phyloP scores from a whole-genome alignment of 1,140 invertebrate species.

The Pseudomyrmex concolor region DNA sequence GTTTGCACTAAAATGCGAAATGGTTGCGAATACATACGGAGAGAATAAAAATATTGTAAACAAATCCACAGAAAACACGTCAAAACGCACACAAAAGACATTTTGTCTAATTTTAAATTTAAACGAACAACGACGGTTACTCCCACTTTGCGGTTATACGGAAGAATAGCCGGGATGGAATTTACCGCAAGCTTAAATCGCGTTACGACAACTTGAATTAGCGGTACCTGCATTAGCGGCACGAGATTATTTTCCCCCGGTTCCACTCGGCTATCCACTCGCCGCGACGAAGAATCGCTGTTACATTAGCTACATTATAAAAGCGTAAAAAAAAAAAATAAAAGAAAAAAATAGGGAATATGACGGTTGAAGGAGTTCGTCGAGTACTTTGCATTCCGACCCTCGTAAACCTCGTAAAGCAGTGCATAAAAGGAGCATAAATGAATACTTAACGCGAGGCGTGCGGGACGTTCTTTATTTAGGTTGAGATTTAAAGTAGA shows the following conservation, averaged over 20 bases:
- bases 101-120: background rate
- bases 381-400: conserved; percentile 62
- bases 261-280: conserved; percentile 46
- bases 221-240: conserved; percentile 53
- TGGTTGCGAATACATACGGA: no score
- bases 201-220: conserved; percentile 57
- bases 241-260: conserved; percentile 54
- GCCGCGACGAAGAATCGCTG: conserved; percentile 37
- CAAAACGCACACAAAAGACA: background rate
- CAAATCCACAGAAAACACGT: no score
- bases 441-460: conserved; percentile 61
- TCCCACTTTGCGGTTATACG: conserved; percentile 3
- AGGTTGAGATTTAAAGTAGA: conserved; percentile 51
- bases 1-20: no score
- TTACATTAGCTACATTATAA: conserved; percentile 60
- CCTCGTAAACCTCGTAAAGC: conserved; percentile 60
- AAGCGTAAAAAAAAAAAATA: conserved; percentile 44
- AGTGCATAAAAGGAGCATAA: conserved; percentile 64
- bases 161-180: conserved; percentile 12
- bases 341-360: no score
- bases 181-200: conserved; percentile 36
- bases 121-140: conserved; percentile 6
- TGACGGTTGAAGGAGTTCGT: conserved; percentile 35
- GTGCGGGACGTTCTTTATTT: conserved; percentile 45
- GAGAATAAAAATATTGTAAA: no score